phyloP scores from a whole-genome alignment of 2,797 vertebrate genomes.

The Mico argentatus region DNA sequence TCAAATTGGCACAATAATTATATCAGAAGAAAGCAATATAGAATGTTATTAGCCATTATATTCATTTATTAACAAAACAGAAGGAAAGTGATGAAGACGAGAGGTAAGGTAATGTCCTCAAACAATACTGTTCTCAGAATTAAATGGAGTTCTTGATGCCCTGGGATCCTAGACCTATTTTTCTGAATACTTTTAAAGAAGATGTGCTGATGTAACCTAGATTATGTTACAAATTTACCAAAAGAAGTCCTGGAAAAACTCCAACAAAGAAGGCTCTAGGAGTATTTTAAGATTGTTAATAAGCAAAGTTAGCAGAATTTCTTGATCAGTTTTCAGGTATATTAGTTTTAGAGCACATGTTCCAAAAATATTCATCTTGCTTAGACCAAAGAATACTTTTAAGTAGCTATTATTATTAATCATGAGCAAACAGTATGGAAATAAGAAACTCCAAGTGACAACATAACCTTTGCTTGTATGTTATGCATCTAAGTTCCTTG shows the following conservation, averaged over 20 bases:
- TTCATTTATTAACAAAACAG: neutral
- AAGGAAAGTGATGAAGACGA: neutral
- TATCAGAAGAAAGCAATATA: neutral
- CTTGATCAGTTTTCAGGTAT: slow-evolving; percentile 41
- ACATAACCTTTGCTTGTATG: slow-evolving; percentile 34
- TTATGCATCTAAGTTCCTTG: neutral
- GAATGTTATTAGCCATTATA: neutral
- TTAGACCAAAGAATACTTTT: slow-evolving; percentile 31
- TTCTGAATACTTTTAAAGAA: neutral
- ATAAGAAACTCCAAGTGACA: slow-evolving; percentile 57
- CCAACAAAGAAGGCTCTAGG: neutral
- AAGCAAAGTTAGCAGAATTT: slow-evolving; percentile 29
- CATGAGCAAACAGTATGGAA: slow-evolving; percentile 64
- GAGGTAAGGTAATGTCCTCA: neutral
- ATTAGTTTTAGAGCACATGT: slow-evolving; percentile 50
- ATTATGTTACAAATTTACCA: neutral
- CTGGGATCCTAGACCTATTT: neutral
- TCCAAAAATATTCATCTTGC: slow-evolving; percentile 24
- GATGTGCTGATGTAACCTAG: neutral
- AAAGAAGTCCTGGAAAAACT: slow-evolving; percentile 1
- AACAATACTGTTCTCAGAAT: neutral
- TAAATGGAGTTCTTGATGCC: neutral
- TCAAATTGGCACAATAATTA: neutral
- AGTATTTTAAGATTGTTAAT: slow-evolving; percentile 17
- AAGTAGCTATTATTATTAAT: slow-evolving; percentile 79